Evolutionary conservation across 2,113 vertebrate species (phyloP).

Genomic region (Oryzias woworae): DNA sequence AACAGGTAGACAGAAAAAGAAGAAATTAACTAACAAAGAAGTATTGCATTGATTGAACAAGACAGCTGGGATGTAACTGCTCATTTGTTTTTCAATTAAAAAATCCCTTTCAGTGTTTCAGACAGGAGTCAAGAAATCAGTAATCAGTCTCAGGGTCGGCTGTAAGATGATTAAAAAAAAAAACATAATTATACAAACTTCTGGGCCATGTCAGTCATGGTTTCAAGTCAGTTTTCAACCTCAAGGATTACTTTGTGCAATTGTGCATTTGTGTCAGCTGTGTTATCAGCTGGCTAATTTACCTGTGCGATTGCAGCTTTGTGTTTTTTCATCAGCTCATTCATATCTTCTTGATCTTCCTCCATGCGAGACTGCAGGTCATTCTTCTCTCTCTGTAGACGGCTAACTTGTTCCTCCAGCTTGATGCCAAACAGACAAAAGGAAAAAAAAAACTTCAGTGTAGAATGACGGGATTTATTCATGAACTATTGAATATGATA

Average conservation of each 20-base stretch:
- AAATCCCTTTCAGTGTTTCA: neutral
- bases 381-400: conserved; percentile 94
- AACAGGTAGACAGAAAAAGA: conserved; percentile 19
- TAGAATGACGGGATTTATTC: conserved; percentile 56
- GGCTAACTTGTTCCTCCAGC: conserved; percentile 96
- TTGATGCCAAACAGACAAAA: conserved; percentile 54
- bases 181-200: too few relatives aligned
- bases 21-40: conserved; percentile 1
- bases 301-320: conserved; percentile 96
- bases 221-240: too few relatives aligned
- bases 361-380: conserved; percentile 94
- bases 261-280: neutral
- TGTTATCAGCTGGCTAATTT: conserved; percentile 19
- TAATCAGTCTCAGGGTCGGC: too few relatives aligned
- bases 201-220: too few relatives aligned
- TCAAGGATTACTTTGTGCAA: too few relatives aligned
- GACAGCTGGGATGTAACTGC: neutral
- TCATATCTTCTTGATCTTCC: conserved; percentile 98
- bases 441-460: conserved; percentile 25
- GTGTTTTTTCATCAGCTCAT: conserved; percentile 99
- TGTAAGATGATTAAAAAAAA: too few relatives aligned
- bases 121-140: too few relatives aligned
- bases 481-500: conserved; percentile 71
- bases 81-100: conserved; percentile 1
- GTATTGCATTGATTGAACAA: neutral